phyloP scores from a whole-genome alignment of 2,888 invertebrate species.

The Himalopsyche tibetana region DNA sequence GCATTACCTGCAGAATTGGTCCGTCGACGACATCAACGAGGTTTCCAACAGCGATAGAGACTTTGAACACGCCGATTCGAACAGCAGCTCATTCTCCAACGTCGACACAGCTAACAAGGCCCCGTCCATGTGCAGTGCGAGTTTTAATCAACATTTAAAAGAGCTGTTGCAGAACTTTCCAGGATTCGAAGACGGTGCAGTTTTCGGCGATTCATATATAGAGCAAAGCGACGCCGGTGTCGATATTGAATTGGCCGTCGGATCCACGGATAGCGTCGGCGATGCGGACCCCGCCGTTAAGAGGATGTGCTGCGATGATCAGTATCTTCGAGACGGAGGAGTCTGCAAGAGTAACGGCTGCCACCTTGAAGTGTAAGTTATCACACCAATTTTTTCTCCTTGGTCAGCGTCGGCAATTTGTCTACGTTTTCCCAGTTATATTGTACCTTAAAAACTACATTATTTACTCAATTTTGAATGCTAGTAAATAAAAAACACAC shows the following conservation, averaged over 20 bases:
- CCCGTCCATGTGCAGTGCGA: background rate
- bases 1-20: constrained; percentile 24
- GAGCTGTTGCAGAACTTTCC: background rate
- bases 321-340: background rate
- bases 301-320: constrained; percentile 23
- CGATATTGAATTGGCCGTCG: background rate
- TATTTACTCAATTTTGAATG: no score
- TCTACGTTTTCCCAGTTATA: no score
- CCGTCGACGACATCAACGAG: constrained; percentile 1
- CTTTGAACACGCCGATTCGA: background rate
- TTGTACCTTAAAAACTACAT: no score
- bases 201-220: background rate
- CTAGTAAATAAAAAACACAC: no score
- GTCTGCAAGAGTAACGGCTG: constrained; percentile 24
- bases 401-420: no score
- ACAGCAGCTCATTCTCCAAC: background rate
- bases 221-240: no score
- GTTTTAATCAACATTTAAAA: background rate
- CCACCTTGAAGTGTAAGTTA: constrained; percentile 14
- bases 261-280: background rate
- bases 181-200: background rate
- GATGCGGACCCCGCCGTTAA: background rate
- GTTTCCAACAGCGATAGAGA: background rate
- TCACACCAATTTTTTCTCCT: background rate
- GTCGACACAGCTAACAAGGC: background rate